Evolutionary conservation across 35 echinoderm and acorn worm genomes (phyloP).

Genomic region (Strongylocentrotus purpuratus): DNA sequence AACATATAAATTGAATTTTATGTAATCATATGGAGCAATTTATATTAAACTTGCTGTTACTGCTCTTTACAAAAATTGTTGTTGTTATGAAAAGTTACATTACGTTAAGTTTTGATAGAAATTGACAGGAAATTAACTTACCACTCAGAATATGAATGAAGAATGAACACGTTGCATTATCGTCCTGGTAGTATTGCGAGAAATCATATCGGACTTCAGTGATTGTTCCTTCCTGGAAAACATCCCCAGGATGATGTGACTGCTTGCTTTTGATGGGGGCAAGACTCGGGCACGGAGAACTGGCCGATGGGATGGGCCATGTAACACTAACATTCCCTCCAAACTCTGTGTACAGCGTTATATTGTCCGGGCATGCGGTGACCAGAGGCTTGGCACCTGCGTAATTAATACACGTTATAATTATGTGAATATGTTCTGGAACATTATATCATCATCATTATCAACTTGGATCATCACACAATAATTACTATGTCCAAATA

Average conservation of each 20-base stretch:
- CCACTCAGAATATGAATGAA: neutral
- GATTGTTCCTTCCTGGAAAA: neutral
- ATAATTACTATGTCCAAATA: too few relatives aligned
- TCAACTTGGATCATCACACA: too few relatives aligned
- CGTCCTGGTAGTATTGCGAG: neutral
- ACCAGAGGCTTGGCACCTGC: neutral
- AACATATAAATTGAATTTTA: too few relatives aligned
- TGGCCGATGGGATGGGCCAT: neutral
- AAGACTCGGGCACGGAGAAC: neutral
- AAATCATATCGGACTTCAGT: slow-evolving; percentile 9
- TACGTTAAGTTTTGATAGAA: too few relatives aligned
- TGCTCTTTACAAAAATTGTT: too few relatives aligned
- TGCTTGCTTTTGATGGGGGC: neutral
- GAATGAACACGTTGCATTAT: neutral
- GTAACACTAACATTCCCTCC: neutral
- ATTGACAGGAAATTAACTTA: neutral
- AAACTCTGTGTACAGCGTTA: neutral
- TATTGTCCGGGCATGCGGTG: neutral
- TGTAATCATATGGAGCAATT: too few relatives aligned
- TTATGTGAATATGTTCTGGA: too few relatives aligned
- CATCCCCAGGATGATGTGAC: neutral
- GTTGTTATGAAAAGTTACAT: too few relatives aligned
- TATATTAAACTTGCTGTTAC: too few relatives aligned
- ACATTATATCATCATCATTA: too few relatives aligned
- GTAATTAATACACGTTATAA: neutral